Conservation (phyloP, 2,113 vertebrate genomes). For the Vireo altiloquus region DNA sequence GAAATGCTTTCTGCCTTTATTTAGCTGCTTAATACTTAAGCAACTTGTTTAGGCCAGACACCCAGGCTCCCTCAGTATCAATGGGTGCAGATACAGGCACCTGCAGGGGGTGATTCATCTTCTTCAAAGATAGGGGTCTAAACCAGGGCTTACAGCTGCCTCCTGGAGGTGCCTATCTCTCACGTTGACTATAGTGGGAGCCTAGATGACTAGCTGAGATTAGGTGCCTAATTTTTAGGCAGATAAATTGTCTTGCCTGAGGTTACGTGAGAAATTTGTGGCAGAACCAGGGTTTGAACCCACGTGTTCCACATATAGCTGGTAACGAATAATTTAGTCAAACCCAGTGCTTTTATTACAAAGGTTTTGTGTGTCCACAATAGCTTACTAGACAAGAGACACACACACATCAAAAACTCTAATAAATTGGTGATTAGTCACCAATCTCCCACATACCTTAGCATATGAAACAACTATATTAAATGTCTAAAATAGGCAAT, state of each 20-base stretch:
- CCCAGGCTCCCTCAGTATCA: conserved; percentile 18
- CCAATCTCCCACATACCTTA: not conserved
- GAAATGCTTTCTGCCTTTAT: not conserved
- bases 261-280: conserved; percentile 11
- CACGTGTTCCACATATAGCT: not conserved
- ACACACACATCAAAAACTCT: not conserved
- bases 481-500: not conserved
- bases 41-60: conserved; percentile 31
- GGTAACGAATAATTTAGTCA: not conserved
- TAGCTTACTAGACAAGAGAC: not conserved
- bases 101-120: conserved; percentile 61
- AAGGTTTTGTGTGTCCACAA: not conserved
- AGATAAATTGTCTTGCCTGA: conserved; percentile 40
- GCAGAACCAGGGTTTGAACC: conserved; percentile 4
- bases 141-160: not conserved
- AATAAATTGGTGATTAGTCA: not conserved
- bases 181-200: conserved; percentile 38
- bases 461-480: not conserved
- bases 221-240: conserved; percentile 54
- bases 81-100: not conserved
- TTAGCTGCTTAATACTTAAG: not conserved
- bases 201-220: conserved; percentile 65
- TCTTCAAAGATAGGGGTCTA: conserved; percentile 44
- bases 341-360: not conserved
- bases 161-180: conserved; percentile 50